Base-by-base conservation (phyloP, 2,113 vertebrate species). In the Lepisosteus oculatus region DNA sequence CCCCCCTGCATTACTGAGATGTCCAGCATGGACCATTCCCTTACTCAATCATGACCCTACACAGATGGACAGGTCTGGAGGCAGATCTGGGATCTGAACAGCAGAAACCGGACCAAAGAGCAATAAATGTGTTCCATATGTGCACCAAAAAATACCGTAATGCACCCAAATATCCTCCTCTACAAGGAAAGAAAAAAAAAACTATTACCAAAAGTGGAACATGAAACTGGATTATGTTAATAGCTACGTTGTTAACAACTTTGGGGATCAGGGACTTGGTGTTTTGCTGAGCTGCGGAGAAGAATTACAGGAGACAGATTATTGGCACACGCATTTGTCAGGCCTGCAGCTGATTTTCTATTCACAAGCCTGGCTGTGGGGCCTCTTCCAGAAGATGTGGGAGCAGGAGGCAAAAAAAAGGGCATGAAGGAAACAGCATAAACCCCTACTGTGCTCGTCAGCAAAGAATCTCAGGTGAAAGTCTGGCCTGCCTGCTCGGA, bases 171-270 rank as follows among this genome's bases (percentile, higher is more conserved):
- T 67, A 6, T 54, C 45, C 42, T 47, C 47, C 5, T 65, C 44
- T 17, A 72, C 65, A 57, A 15, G 4, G 55, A 57, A 13, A 8
- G 67, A 76, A 73, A 56, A 15, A 15, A 65, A 68, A 82, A 69
- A 75, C 77, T 76, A 73, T 79, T 80, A 81, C 85, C 76, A 72
- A 77, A 77, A 72, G 72, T 73, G 65, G 72, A 85, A 84, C 85
- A 86, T 84, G 82, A 86, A 85, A 85, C 79, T 78, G 75, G 84
- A 81, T 81, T 83, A 89, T 83, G 81, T 86, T 88, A 86, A 91
- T 86, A 85, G 84, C 83, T 84, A 74, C 76, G 85, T 87, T 87
- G 83, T 90, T 91, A 90, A 89, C 84, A 89, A 85, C 84, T 87
- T 70, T 74, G 85, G 83, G 81, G 84, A 84, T 84, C 79, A 29